These are phyloP conservation scores for Sinelater perroti DNA, from an alignment of 2,888 invertebrate species.

Conservation along the genomic window DNA sequence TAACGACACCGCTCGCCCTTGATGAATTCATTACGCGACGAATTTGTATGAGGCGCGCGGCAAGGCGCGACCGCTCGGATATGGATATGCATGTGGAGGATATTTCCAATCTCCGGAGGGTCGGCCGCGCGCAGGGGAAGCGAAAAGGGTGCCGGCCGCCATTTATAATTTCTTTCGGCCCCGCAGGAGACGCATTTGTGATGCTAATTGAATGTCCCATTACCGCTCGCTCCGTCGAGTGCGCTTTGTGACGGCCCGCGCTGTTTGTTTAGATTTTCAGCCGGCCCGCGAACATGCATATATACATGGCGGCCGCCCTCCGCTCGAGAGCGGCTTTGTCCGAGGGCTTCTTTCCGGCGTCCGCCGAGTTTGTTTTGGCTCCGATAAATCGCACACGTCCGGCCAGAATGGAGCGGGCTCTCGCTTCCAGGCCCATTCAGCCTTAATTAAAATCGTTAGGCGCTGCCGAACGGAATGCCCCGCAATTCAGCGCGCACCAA, in stretches of 20 bases:
- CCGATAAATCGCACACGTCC: too few relatives aligned
- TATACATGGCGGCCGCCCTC: too few relatives aligned
- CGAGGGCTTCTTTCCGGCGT: conserved; percentile 21
- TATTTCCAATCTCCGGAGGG: conserved; percentile 39
- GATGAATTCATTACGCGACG: conserved; percentile 40
- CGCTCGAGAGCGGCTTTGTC: conserved; percentile 27
- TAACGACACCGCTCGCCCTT: conserved; percentile 41
- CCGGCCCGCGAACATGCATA: too few relatives aligned
- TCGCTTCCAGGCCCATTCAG: too few relatives aligned
- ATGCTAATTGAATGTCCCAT: conserved; percentile 40
- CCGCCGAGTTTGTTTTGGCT: too few relatives aligned
- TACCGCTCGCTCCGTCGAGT: conserved; percentile 32
- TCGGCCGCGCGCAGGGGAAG: conserved; percentile 33
- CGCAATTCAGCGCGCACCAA: too few relatives aligned
- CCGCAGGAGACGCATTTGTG: conserved; percentile 37
- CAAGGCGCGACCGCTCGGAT: conserved; percentile 39
- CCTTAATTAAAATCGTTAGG: too few relatives aligned
- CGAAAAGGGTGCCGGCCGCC: conserved; percentile 38
- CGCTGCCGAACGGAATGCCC: too few relatives aligned
- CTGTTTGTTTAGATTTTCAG: conserved; percentile 33
- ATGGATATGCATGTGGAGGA: conserved; percentile 38
- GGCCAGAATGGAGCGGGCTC: too few relatives aligned
- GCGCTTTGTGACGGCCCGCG: conserved; percentile 20
- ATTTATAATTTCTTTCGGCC: conserved; percentile 38
- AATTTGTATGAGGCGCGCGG: conserved; percentile 35